Percentiles rank a stretch among this genome's conserved stretches.
These are phyloP conservation scores for Crossocerus cetratus DNA, from an alignment of 2,888 invertebrate species.

Conservation along the genomic window DNA sequence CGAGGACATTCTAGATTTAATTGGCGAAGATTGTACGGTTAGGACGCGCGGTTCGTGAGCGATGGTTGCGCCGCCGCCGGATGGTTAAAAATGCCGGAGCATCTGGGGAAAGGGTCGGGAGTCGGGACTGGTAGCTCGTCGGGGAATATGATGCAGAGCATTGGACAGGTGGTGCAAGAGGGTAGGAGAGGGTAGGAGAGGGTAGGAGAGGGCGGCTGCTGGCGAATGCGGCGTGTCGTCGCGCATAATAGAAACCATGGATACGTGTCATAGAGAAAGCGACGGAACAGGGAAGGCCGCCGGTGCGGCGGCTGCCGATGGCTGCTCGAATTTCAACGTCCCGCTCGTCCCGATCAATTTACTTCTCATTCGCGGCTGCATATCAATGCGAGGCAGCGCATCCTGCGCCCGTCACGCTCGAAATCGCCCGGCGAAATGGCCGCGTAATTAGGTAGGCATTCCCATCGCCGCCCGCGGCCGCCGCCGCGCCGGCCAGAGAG, in stretches of 20 bases:
- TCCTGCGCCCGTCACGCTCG: constrained; percentile 56
- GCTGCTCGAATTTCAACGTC: constrained; percentile 57
- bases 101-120: not conserved
- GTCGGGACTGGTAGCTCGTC: not conserved
- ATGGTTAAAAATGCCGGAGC: too few species aligned
- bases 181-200: not conserved
- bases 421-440: constrained; percentile 56
- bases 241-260: constrained; percentile 59
- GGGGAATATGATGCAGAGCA: too few species aligned
- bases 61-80: too few species aligned
- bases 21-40: too few species aligned
- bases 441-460: constrained; percentile 56
- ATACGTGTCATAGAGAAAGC: constrained; percentile 54
- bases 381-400: constrained; percentile 57
- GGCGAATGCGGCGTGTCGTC: constrained; percentile 40
- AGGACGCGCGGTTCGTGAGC: too few species aligned
- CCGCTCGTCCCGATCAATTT: constrained; percentile 59
- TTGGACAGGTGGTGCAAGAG: too few species aligned
- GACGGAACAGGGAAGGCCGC: constrained; percentile 34
- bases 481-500: not conserved
- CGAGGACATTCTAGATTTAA: too few species aligned
- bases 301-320: constrained; percentile 10
- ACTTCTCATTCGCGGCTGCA: constrained; percentile 58
- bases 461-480: constrained; percentile 12
- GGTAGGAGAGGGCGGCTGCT: constrained; percentile 7